Evolutionary conservation across 2,888 invertebrate species (phyloP).

Genomic region (Fissipunctia ypsillon): DNA sequence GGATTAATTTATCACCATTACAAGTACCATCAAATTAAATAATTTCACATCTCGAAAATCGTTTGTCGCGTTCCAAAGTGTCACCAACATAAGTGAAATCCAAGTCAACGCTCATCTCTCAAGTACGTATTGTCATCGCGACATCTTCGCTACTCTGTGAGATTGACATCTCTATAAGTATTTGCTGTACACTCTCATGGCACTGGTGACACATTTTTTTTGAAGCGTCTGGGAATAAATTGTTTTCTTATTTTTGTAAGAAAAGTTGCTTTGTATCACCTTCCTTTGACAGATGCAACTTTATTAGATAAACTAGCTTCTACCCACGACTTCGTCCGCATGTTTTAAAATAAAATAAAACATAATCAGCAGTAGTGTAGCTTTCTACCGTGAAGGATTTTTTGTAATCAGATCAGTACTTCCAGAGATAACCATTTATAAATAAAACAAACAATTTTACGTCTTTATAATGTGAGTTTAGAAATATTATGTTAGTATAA

Average conservation of each 20-base stretch:
- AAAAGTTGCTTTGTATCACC: background rate
- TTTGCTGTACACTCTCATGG: constrained; percentile 56
- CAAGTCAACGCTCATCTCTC: constrained; percentile 46
- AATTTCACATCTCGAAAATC: constrained; percentile 15
- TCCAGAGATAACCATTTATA: background rate
- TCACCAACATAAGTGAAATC: constrained; percentile 48
- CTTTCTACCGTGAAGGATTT: background rate
- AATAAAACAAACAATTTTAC: background rate
- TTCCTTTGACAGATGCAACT: too few species aligned
- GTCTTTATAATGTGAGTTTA: background rate
- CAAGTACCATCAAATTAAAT: background rate
- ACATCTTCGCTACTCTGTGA: constrained; percentile 52
- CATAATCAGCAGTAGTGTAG: background rate
- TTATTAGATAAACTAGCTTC: background rate
- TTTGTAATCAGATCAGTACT: too few species aligned
- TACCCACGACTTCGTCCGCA: too few species aligned
- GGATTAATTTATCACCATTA: background rate
- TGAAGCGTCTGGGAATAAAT: background rate
- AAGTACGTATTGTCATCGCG: constrained; percentile 56
- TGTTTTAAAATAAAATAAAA: background rate
- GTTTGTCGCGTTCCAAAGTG: constrained; percentile 18
- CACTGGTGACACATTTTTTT: constrained; percentile 43
- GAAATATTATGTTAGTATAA: too few species aligned
- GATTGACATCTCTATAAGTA: constrained; percentile 60
- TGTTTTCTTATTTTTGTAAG: background rate